Base-by-base conservation (phyloP, 2,797 vertebrate species). In the Cottoperca gobio region DNA sequence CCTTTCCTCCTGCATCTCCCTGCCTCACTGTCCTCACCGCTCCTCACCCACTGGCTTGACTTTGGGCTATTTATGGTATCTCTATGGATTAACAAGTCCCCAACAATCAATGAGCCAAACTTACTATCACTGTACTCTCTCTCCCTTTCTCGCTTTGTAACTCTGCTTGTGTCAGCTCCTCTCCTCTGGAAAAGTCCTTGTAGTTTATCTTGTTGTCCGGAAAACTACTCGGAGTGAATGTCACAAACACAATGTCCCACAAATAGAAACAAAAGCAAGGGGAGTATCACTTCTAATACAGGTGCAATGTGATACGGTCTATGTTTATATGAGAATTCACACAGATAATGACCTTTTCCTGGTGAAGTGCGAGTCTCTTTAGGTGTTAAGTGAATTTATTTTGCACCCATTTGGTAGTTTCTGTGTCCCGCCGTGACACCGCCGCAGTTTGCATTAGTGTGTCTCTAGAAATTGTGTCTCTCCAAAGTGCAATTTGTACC, bases 41-140 rank as follows among this genome's bases (percentile, higher is more conserved):
- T 72, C 77, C 80, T 82, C 78, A 65, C 76, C 71, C 73, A 53
- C 53, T 53, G 65, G 70, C 79, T 90, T 86, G 88, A 91, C 91
- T 92, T 91, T 90, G 91, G 59, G 81, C 91, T 92, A 93, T 94
- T 93, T 90, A 86, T 89, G 85, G 92, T 24, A 79, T 85, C 86
- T 79, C 78, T 77, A 78, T 89, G 84, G 91, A 93, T 91, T 88
- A 81, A 86, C 80, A 79, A 69, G 83, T 90, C 84, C 82, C 80
- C 62, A 43, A 76, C 82, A 84, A 93, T 94, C 92, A 91, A 91
- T 93, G 84, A 82, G 73, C 83, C 78, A 69, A 86, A 83, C 77
- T 85, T 85, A 87, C 83, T 78, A 84, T 78, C 61, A 60, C 71
- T 78, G 73, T 76, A 58, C 61, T 75, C 59, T 79, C 50, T 54